Conservation (phyloP, 2,888 invertebrate species). For the Caenorhabditis macrosperma region DNA sequence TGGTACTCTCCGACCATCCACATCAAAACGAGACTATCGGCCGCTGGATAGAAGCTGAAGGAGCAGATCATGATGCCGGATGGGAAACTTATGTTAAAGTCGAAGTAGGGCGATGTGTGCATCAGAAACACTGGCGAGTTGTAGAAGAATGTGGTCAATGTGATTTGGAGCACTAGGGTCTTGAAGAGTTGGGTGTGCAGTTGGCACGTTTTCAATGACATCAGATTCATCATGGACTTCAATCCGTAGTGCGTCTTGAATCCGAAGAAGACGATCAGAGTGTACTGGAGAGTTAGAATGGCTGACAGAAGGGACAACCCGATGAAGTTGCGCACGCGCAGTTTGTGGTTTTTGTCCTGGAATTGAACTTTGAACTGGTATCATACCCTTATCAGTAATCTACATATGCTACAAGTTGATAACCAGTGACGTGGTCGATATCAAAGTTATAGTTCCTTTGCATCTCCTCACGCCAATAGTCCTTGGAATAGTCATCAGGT, state of each 20-base stretch:
- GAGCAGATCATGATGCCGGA: conserved; percentile 8
- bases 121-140: conserved; percentile 1
- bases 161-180: conserved; percentile 8
- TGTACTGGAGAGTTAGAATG: neutral
- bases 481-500: neutral
- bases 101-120: neutral
- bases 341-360: neutral
- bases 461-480: neutral
- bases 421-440: neutral
- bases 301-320: neutral
- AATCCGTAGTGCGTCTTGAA: neutral
- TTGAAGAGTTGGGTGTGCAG: conserved; percentile 21
- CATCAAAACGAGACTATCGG: conserved; percentile 1
- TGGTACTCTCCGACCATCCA: neutral
- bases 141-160: conserved; percentile 7
- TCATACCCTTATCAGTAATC: too few relatives aligned
- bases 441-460: neutral
- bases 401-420: neutral
- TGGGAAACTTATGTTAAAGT: neutral
- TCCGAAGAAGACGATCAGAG: neutral
- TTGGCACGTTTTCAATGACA: neutral
- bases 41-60: conserved; percentile 10
- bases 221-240: neutral
- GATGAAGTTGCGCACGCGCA: neutral
- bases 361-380: too few relatives aligned